Percentiles rank a stretch among this genome's conserved stretches.
Conservation (phyloP, 2,888 invertebrate species). For the Calameuta filiformis region DNA sequence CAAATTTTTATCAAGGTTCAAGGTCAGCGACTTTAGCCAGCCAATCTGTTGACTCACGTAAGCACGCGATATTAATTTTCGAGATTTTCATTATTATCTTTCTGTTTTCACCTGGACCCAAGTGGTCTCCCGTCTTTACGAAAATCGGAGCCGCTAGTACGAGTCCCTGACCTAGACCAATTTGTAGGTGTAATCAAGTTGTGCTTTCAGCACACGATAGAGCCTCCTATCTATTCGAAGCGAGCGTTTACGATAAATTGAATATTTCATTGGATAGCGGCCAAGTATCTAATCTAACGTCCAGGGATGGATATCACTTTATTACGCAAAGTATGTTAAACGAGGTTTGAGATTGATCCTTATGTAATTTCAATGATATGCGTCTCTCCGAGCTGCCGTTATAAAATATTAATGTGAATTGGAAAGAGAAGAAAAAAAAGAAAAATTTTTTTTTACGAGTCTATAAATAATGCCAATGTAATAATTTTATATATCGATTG, state of each 20-base stretch:
- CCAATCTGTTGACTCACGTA: slow-evolving; percentile 14
- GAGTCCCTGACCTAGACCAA: slow-evolving; percentile 58
- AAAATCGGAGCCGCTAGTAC: slow-evolving; percentile 23
- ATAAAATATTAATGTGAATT: too few relatives aligned
- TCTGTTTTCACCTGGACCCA: background rate
- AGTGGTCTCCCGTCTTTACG: background rate
- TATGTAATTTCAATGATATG: background rate
- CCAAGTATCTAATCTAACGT: slow-evolving; percentile 46
- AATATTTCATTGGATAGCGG: slow-evolving; percentile 34
- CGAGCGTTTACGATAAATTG: slow-evolving; percentile 50
- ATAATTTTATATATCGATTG: background rate
- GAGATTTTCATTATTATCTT: slow-evolving; percentile 9
- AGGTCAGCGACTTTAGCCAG: slow-evolving; percentile 26
- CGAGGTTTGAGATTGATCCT: too few relatives aligned
- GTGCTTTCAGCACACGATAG: slow-evolving; percentile 37
- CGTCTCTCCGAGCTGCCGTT: too few relatives aligned
- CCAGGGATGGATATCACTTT: slow-evolving; percentile 25
- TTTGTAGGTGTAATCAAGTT: slow-evolving; percentile 52
- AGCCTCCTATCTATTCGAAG: slow-evolving; percentile 45
- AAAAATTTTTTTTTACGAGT: too few relatives aligned
- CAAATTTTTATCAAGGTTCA: slow-evolving; percentile 20
- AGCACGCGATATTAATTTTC: slow-evolving; percentile 21
- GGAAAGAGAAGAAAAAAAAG: too few relatives aligned
- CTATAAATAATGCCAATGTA: background rate
- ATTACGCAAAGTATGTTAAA: background rate